phyloP scores from a whole-genome alignment of 1,140 invertebrate genomes.

The Lucilia sericata region DNA sequence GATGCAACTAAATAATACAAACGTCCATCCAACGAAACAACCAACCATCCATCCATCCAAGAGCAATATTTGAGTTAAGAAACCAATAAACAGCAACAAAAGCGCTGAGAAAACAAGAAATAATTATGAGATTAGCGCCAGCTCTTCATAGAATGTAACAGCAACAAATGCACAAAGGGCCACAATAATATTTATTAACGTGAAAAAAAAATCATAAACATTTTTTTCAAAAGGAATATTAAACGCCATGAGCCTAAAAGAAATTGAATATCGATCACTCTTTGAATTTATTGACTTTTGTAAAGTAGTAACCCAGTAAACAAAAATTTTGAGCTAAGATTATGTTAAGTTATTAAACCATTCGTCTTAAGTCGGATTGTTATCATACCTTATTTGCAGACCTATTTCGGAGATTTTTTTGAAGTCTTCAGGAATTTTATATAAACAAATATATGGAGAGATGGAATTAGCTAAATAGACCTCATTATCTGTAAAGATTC shows the following conservation, averaged over 20 bases:
- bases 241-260: constrained; percentile 1
- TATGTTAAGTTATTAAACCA: too few species aligned
- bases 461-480: too few species aligned
- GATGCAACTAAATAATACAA: not conserved
- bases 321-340: not conserved
- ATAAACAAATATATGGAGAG: too few species aligned
- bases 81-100: constrained; percentile 8
- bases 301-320: not conserved
- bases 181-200: not conserved
- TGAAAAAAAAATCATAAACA: not conserved
- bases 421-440: too few species aligned
- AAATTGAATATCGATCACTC: constrained; percentile 20
- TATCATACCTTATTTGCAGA: too few species aligned
- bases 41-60: not conserved
- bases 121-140: constrained; percentile 67
- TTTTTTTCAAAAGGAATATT: not conserved
- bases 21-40: not conserved
- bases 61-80: constrained; percentile 20
- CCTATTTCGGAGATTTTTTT: too few species aligned
- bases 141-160: constrained; percentile 35
- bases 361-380: too few species aligned
- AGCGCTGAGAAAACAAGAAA: constrained; percentile 45
- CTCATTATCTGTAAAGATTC: too few species aligned
- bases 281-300: constrained; percentile 10
- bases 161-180: not conserved